Conservation (phyloP, 2,888 invertebrate genomes). For the Blomia tropicalis region DNA sequence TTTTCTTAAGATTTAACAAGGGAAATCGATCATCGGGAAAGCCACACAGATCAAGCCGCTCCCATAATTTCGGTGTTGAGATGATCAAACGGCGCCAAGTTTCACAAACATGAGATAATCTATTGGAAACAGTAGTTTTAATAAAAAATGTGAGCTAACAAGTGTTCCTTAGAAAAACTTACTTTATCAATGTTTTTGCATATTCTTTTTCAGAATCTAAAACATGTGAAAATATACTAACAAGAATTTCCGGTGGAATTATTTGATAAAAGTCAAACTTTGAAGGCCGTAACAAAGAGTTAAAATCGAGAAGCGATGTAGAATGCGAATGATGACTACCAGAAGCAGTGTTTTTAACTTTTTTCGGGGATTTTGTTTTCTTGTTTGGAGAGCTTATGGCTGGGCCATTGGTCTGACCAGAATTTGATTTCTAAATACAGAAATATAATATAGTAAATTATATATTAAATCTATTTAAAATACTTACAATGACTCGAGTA, state of each 20-base stretch:
- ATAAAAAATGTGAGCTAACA: neutral
- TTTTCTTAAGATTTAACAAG: neutral
- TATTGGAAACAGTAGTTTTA: neutral
- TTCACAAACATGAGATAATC: slow-evolving; percentile 23
- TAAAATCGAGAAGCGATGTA: slow-evolving; percentile 12
- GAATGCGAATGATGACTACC: too few species aligned
- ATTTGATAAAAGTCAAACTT: slow-evolving; percentile 16
- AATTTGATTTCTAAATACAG: neutral
- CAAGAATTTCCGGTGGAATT: slow-evolving; percentile 18
- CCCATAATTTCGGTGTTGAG: slow-evolving; percentile 21
- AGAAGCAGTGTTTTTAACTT: too few species aligned
- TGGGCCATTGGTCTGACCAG: neutral
- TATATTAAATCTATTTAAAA: neutral
- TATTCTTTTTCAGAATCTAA: slow-evolving; percentile 5
- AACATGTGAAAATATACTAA: slow-evolving; percentile 4
- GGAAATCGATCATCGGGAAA: slow-evolving; percentile 12
- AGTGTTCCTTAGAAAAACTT: neutral
- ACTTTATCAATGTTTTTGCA: slow-evolving; percentile 18
- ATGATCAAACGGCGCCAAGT: slow-evolving; percentile 22
- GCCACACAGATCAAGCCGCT: slow-evolving; percentile 18
- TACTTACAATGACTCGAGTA: neutral
- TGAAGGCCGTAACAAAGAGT: neutral
- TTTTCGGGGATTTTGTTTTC: too few species aligned
- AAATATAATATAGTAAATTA: neutral
- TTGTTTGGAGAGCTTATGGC: too few species aligned